Percentiles rank a stretch among this genome's conserved stretches.
These are phyloP conservation scores for Epicauta chinensis DNA, from an alignment of 1,140 invertebrate genomes.

Conservation along the genomic window DNA sequence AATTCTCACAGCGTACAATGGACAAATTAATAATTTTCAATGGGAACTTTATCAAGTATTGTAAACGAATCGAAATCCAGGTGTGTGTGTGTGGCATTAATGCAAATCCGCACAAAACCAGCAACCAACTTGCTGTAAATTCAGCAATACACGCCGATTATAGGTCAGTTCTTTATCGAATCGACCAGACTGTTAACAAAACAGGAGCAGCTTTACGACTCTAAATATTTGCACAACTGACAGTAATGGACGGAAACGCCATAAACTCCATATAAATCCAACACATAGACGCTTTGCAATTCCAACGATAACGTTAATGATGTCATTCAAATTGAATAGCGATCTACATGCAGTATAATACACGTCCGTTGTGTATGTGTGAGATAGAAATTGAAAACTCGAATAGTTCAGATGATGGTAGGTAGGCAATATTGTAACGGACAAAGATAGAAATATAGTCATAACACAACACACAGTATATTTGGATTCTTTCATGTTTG, in stretches of 20 bases:
- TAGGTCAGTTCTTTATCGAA: slow-evolving; percentile 13
- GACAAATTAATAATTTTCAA: no score
- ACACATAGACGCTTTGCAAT: slow-evolving; percentile 14
- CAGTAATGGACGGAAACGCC: slow-evolving; percentile 17
- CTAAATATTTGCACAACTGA: slow-evolving; percentile 16
- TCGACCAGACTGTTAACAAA: slow-evolving; percentile 12
- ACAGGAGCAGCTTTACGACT: slow-evolving; percentile 15
- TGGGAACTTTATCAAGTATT: no score
- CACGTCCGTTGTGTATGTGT: background rate
- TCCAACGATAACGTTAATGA: slow-evolving; percentile 17
- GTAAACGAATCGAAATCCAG: no score
- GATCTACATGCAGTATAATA: slow-evolving; percentile 1
- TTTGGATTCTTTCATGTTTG: background rate
- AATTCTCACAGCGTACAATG: no score
- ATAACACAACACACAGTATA: no score
- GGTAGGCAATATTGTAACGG: no score
- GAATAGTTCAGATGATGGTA: background rate
- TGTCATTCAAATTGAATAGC: slow-evolving; percentile 16
- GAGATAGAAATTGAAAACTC: slow-evolving; percentile 3
- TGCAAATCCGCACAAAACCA: no score
- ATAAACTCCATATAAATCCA: slow-evolving; percentile 17
- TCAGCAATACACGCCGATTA: background rate
- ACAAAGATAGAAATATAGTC: no score
- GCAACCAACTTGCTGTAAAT: no score
- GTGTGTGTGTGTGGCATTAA: no score